A percentile compares a stretch with the other conserved stretches of the same genome.
Evolutionary conservation across 2,797 vertebrate genomes (phyloP).

Genomic region (Manis pentadactyla): DNA sequence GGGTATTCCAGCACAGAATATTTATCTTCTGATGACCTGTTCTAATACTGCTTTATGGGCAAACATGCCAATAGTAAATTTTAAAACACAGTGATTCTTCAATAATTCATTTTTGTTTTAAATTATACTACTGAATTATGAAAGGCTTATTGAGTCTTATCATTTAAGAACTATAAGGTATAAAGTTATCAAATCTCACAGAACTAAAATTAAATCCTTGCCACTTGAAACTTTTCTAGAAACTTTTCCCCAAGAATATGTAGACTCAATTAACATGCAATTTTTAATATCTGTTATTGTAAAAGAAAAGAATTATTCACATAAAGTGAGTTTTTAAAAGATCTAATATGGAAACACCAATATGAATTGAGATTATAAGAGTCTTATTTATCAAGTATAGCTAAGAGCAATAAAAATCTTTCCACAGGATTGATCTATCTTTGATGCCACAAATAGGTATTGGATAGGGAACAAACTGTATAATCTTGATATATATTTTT

Average conservation of each 20-base stretch:
- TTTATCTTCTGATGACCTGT: constrained; percentile 38
- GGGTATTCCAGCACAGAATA: not conserved
- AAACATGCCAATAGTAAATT: not conserved
- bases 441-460: not conserved
- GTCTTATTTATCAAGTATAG: not conserved
- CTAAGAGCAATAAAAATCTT: not conserved
- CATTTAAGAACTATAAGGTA: not conserved
- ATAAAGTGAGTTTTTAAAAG: not conserved
- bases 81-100: not conserved
- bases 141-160: not conserved
- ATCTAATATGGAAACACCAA: not conserved
- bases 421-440: not conserved
- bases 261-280: not conserved
- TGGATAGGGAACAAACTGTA: not conserved
- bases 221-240: not conserved
- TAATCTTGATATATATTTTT: not conserved
- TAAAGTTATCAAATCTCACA: not conserved
- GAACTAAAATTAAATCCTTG: not conserved
- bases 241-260: not conserved
- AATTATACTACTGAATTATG: not conserved
- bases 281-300: not conserved
- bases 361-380: not conserved
- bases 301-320: not conserved
- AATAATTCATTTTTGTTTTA: not conserved
- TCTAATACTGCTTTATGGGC: not conserved